These are phyloP conservation scores for Ailuropoda melanoleuca DNA, from an alignment of 2,113 vertebrate species.

Conservation along the genomic window DNA sequence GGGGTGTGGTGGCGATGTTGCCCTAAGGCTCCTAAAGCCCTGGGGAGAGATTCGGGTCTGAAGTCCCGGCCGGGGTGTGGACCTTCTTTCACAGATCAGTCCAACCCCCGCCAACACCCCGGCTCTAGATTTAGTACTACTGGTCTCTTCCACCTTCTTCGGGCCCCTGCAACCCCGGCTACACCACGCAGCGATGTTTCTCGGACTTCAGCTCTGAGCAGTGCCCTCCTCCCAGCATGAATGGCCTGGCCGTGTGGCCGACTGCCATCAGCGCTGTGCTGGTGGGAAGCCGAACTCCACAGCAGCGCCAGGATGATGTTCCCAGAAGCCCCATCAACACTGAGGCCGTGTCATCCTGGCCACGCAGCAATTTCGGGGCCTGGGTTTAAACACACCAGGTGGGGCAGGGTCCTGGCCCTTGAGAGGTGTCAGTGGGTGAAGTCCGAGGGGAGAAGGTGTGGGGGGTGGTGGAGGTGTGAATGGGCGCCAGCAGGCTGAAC, in stretches of 20 bases:
- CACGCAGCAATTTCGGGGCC: neutral
- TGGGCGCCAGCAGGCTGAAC: neutral
- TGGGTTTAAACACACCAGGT: neutral
- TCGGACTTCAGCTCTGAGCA: neutral
- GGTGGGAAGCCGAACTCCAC: neutral
- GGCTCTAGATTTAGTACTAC: neutral
- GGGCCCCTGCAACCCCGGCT: neutral
- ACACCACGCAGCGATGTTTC: neutral
- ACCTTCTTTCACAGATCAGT: neutral
- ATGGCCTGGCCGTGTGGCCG: neutral
- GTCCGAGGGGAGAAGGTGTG: accelerated
- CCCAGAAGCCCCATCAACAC: neutral
- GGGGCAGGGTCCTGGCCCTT: neutral
- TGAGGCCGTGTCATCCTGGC: neutral
- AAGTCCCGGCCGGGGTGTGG: neutral
- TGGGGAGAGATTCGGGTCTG: neutral
- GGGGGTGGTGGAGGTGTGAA: neutral
- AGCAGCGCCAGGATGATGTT: accelerated
- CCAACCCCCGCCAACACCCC: neutral
- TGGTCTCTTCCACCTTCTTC: neutral
- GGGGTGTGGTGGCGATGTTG: neutral
- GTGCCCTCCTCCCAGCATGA: neutral
- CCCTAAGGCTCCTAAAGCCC: neutral
- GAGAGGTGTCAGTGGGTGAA: neutral
- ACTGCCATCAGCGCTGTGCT: neutral